Percentiles rank a stretch among this genome's conserved stretches.
phyloP scores from a whole-genome alignment of 1,140 invertebrate species.

The Tachypleus tridentatus region DNA sequence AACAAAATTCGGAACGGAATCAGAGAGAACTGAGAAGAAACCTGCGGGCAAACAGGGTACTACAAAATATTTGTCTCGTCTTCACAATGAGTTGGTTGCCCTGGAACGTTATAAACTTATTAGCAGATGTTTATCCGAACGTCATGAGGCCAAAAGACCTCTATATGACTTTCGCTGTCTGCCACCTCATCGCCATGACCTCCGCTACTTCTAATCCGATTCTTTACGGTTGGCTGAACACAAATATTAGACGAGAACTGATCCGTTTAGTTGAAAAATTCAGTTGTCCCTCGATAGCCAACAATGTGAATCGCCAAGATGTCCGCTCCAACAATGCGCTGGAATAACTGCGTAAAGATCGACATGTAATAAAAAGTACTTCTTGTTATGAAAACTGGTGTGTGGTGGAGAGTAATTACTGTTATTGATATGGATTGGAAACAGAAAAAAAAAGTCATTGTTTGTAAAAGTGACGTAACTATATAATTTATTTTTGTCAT shows the following conservation, averaged over 20 bases:
- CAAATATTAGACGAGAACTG: conserved; percentile 35
- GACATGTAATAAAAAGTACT: no score
- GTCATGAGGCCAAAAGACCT: conserved; percentile 29
- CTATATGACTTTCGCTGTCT: conserved; percentile 41
- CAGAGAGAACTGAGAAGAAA: conserved; percentile 38
- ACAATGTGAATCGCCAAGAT: no score
- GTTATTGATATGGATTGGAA: no score
- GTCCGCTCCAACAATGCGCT: no score
- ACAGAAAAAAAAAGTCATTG: no score
- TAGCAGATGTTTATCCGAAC: conserved; percentile 33
- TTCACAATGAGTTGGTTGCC: conserved; percentile 39
- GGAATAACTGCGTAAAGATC: no score
- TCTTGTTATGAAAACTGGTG: no score
- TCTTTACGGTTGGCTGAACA: conserved; percentile 45
- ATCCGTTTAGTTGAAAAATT: no score
- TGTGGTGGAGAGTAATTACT: no score
- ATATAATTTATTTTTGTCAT: no score
- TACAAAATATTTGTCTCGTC: conserved; percentile 30
- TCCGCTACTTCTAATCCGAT: conserved; percentile 42
- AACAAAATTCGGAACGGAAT: conserved; percentile 2
- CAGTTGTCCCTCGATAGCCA: no score
- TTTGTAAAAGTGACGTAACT: no score
- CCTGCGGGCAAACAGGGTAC: conserved; percentile 36
- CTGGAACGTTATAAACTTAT: conserved; percentile 41
- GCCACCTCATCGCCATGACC: conserved; percentile 43